Percentiles rank a stretch among this genome's conserved stretches.
phyloP scores from a whole-genome alignment of 2,888 invertebrate species.

The Melieria crassipennis region DNA sequence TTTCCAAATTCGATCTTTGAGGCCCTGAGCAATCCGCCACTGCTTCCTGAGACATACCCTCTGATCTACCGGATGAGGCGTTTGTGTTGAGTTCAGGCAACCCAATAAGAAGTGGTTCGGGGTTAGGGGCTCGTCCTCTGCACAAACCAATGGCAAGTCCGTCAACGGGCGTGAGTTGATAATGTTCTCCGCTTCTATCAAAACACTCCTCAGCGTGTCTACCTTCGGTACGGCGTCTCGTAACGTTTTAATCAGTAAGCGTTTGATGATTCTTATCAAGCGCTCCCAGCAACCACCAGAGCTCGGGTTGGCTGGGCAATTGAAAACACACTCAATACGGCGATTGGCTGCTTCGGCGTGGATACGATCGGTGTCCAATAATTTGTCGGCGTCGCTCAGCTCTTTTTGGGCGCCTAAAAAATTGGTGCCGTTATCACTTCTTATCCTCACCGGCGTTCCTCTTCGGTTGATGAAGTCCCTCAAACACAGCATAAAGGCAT shows the following conservation, averaged over 20 bases:
- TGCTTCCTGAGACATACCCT: conserved; percentile 8
- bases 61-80: neutral
- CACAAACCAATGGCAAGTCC: neutral
- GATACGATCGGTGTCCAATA: neutral
- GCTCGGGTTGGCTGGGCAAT: conserved; percentile 2
- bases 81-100: conserved; percentile 4
- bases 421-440: conserved; percentile 39
- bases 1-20: conserved; percentile 5
- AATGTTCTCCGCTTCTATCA: neutral
- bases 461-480: conserved; percentile 38
- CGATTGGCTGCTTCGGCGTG: no score
- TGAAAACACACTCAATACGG: neutral
- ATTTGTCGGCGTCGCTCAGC: neutral
- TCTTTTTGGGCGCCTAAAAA: conserved; percentile 33
- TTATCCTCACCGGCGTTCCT: conserved; percentile 33
- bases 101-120: conserved; percentile 4
- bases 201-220: neutral
- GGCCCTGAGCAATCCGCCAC: conserved; percentile 1
- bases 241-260: neutral
- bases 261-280: neutral
- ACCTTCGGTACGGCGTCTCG: neutral
- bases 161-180: conserved; percentile 5
- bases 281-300: conserved; percentile 18
- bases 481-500: conserved; percentile 36
- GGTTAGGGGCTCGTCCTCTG: conserved; percentile 5